Base-by-base conservation (phyloP, 2,113 vertebrate species). In the Coptodon bakossiorum region DNA sequence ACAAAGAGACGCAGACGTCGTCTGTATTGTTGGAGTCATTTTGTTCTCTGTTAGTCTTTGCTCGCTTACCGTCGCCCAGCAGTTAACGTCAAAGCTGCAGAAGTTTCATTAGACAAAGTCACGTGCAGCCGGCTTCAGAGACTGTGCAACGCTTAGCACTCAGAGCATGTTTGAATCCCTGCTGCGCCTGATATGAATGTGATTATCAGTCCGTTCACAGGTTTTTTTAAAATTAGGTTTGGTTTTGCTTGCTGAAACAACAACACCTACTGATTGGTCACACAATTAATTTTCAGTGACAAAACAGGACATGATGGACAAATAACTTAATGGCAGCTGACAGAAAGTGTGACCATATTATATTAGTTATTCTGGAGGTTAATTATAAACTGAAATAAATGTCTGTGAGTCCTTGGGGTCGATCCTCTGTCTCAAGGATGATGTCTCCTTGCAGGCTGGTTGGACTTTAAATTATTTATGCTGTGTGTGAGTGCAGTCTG, bases 381-480 rank as follows among this genome's bases (percentile, higher is more conserved):
- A 8, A 76, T 14, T 45, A 10, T 8, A 68, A 56, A 86, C 53
- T 59, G 31, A 68, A 71, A 40, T 80, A 43, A 50, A 86, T 80
- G 68, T 53, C 6, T 24, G 63, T 73, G 40, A 45, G 68, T 7
- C 14, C 45, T 36, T 61, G 22, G 1, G n/a, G 24, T 57, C 2
- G 31, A 85, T 88, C 80, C 81, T 88, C 61, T 12, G 4, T 40
- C 48, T 86, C 81, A 83, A 89, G 86, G 89, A 88, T 17, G 4
- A 36, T 78, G 57, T 79, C 84, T 82, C 80, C 31, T 91, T 79
- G 31, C 85, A 50, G 89, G 66, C 92, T 56, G 54, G 73, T 59
- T 73, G 48, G 80, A 59, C 19, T 85, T 54, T 94, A 27, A 91
- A 94, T 93, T 92, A 94, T 94, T 89, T 66, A 95, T 86, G 38